Base-by-base conservation (phyloP, 1,140 invertebrate genomes). In the Cotesia chilonis region DNA sequence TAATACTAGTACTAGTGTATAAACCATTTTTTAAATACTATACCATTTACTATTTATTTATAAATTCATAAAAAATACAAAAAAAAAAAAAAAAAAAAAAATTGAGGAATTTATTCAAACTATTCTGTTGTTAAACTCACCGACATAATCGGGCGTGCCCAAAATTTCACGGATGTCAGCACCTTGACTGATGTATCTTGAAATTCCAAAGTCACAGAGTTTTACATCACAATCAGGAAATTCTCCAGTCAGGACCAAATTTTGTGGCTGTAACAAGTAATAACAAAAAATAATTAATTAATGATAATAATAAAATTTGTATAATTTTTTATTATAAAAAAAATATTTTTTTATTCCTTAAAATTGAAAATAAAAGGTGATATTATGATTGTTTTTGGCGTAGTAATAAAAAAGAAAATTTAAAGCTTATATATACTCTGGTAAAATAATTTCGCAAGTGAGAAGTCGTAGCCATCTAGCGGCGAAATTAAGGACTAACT, bases 131-230 rank as follows among this genome's bases (percentile, higher is more conserved):
- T 28, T 28, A 2, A 28, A 90, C 93, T 91, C 81, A 94, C 93
- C 93, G 79, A 96, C 95, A 90, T 97, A 97, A 86, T 97, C 95
- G 63, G 95, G 94, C 10, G 96, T 97, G 83, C 96, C 96, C 73
- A 97, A 89, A 82, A 98, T 96, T 88, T 98, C 96, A 74, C 96
- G 89, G 72, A 98, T 94, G 84, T 97, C 95, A 70, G 94, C 92
- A 47, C 94, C 95, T 60, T 94, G 91, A 82, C 94, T 92, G 79
- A 98, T 93, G 73, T 95, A 91, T 74, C 96, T 92, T 63, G 96
- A 97, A 80, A 98, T 96, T 47, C 96, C 96, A 82, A 98, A 97
- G 88, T 98, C 96, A 87, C 96, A 98, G 68, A 98, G 90, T 85
- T 97, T 95, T 36, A 98, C 91, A 82, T 94, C 91, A 78, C 90